Percentiles rank a stretch among this genome's conserved stretches.
Conservation (phyloP, 2,888 invertebrate genomes). For the Cantharis nigra region DNA sequence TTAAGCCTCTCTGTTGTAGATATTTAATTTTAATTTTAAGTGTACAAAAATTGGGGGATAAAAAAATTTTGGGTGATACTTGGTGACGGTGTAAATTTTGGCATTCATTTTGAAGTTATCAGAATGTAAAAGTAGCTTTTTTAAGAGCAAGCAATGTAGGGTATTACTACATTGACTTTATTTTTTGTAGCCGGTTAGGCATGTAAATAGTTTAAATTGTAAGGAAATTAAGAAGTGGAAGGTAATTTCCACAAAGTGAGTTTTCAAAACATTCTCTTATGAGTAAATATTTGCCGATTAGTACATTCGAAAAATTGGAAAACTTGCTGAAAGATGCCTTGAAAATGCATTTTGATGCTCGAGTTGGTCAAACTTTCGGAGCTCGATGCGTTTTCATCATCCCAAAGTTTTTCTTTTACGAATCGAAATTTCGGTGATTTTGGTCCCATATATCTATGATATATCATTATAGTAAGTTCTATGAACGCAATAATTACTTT, state of each 20-base stretch:
- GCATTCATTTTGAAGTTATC: conserved; percentile 51
- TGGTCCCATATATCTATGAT: conserved; percentile 98
- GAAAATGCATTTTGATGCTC: conserved; percentile 40
- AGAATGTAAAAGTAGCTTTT: conserved; percentile 41
- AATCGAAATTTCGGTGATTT: conserved; percentile 56
- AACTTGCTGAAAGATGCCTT: conserved; percentile 6
- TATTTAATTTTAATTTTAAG: conserved; percentile 31
- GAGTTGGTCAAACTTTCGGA: conserved; percentile 41
- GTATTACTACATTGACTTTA: conserved; percentile 48
- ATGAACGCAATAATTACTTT: conserved; percentile 67
- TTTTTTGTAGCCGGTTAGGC: conserved; percentile 41
- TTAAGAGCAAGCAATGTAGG: conserved; percentile 41
- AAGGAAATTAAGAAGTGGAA: conserved; percentile 47
- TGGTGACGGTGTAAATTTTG: conserved; percentile 34
- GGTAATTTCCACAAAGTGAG: conserved; percentile 59
- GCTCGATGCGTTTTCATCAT: conserved; percentile 38
- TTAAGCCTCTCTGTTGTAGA: conserved; percentile 22
- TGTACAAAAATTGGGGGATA: conserved; percentile 16
- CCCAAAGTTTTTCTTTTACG: conserved; percentile 25
- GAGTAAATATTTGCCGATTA: conserved; percentile 54
- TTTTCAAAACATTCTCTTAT: conserved; percentile 42
- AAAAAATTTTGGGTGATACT: conserved; percentile 30
- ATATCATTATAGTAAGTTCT: conserved; percentile 92
- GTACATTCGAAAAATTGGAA: conserved; percentile 38
- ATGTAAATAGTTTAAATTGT: conserved; percentile 32